Base-by-base conservation (phyloP, 2,888 invertebrate genomes). In the Drosophila anceps region DNA sequence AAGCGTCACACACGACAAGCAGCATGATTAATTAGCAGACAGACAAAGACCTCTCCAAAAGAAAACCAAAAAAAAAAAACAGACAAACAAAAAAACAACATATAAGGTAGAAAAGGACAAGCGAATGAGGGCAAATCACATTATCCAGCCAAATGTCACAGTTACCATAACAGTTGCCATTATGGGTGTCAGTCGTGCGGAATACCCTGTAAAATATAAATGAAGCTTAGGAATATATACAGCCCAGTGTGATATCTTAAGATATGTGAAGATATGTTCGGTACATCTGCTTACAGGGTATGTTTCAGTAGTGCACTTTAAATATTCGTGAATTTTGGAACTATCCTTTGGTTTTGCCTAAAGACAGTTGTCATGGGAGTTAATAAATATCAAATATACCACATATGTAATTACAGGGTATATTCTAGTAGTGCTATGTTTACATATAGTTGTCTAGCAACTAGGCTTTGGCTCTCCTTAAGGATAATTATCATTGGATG, bases 1-100 rank as follows among this genome's bases (percentile, higher is more conserved):
- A 73, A 72, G 82, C 82, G 84, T 77, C 75, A 70, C 71, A 68
- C 59, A 60, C 57, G 73, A 68, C 81, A 80, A 71, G 62, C 85
- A 67, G 72, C 81, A 82, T 80, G 84, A 84, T 84, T 84, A 84
- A 84, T 84, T 82, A 81, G 81, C 81, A 70, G 53, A 59, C 67
- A 27, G 63, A 62, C 80, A 73, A 70, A 60, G 53, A 27, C 27
- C 54, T 37, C 73, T 72, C 65, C 63, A 53, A 60, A 80, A 76
- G 39, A 15, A 20, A 12, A n/a, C 65, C 61, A 50, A 58, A 80
- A 76, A 41, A 12, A 20, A 12, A n/a, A 27, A 15, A 2, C 8
- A n/a, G n/a, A n/a, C n/a, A 58, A 80, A 76, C 39, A 12, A 20
- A 12, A n/a, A 27, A 15, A 2, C 8, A n/a, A 29, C 6, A 29